These are phyloP conservation scores for Anguilla megastoma DNA, from an alignment of 2,797 vertebrate genomes.

Conservation along the genomic window DNA sequence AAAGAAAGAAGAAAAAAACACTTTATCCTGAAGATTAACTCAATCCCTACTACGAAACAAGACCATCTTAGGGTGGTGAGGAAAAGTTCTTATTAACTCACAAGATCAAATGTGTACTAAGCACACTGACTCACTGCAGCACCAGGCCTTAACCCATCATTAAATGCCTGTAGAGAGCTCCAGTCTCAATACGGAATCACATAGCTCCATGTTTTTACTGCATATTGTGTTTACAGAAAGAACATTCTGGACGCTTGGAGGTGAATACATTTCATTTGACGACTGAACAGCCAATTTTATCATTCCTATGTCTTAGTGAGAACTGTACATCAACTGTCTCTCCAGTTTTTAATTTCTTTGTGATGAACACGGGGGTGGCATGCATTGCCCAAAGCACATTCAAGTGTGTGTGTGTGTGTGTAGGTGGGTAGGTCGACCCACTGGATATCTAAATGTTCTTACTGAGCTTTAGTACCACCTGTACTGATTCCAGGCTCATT, in stretches of 20 bases:
- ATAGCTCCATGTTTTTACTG: no score
- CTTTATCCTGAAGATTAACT: conserved; percentile 61
- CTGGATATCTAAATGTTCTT: neutral
- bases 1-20: conserved; percentile 51
- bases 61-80: conserved; percentile 36
- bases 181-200: neutral
- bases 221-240: neutral
- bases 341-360: conserved; percentile 7
- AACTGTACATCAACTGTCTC: neutral
- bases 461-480: neutral
- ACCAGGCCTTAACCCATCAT: conserved; percentile 6
- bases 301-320: neutral
- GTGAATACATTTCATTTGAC: neutral
- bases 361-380: neutral
- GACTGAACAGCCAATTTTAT: neutral
- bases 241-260: neutral
- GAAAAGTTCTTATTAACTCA: conserved; percentile 44
- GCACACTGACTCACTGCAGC: neutral
- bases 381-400: neutral
- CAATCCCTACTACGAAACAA: conserved; percentile 54
- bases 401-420: neutral
- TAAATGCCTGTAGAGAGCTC: conserved; percentile 21
- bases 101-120: conserved; percentile 34
- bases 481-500: neutral
- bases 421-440: neutral